Percentiles rank a stretch among this genome's conserved stretches.
Conservation (phyloP, 2,888 invertebrate genomes). For the Phaonia tiefii region DNA sequence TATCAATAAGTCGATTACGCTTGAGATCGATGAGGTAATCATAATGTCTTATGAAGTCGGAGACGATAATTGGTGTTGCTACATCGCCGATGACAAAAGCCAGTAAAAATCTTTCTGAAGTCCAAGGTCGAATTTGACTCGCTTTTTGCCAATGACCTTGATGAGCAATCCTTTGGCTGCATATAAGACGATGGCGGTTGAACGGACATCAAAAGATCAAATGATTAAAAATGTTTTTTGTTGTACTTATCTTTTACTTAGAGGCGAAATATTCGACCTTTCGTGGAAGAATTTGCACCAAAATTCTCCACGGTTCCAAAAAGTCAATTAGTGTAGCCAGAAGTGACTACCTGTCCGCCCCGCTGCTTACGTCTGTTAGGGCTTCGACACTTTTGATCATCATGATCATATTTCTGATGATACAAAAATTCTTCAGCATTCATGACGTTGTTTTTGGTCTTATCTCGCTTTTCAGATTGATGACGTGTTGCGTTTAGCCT, state of each 20-base stretch:
- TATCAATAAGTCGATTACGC: constrained; percentile 45
- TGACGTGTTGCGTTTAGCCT: background rate
- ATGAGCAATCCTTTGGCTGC: constrained; percentile 18
- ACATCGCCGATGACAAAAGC: constrained; percentile 48
- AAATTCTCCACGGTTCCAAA: constrained; percentile 7
- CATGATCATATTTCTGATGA: constrained; percentile 19
- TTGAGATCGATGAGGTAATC: constrained; percentile 43
- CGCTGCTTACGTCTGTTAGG: background rate
- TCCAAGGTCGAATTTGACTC: constrained; percentile 47
- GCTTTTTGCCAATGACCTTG: constrained; percentile 50
- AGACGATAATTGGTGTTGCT: constrained; percentile 15
- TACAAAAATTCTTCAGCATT: constrained; percentile 18
- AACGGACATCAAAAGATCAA: background rate
- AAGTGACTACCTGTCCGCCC: background rate
- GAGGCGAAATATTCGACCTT: constrained; percentile 30
- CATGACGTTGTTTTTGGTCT: background rate
- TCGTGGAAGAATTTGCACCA: constrained; percentile 25
- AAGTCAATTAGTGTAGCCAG: constrained; percentile 8
- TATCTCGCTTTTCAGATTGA: constrained; percentile 1
- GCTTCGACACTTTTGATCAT: constrained; percentile 32
- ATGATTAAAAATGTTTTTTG: background rate
- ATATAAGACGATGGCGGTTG: constrained; percentile 8
- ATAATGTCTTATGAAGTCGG: constrained; percentile 14
- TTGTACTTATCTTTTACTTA: constrained; percentile 14
- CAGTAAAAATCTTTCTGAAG: constrained; percentile 16